Conservation (phyloP, 2,797 vertebrate species). For the Dendrocincla fuliginosa region DNA sequence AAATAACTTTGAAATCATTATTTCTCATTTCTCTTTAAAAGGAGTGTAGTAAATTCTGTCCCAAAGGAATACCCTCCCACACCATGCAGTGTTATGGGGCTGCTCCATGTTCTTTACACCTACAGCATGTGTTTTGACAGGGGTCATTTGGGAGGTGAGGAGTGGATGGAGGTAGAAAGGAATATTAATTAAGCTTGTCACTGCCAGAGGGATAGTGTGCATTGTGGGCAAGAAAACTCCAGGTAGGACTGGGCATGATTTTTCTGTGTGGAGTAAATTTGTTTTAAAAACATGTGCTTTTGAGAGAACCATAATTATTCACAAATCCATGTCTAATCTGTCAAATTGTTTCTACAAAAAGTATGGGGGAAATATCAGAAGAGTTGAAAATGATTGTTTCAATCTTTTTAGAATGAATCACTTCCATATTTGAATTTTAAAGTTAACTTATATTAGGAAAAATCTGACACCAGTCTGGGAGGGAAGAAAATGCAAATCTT, state of each 20-base stretch:
- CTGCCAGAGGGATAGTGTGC: background rate
- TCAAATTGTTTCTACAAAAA: background rate
- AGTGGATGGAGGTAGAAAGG: background rate
- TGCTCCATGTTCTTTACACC: background rate
- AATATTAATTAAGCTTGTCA: constrained; percentile 44
- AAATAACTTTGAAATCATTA: background rate
- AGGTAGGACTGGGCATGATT: background rate
- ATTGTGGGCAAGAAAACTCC: background rate
- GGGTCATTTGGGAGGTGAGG: background rate
- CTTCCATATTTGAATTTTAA: background rate
- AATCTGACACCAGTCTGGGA: background rate
- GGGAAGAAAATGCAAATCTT: background rate
- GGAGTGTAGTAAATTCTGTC: background rate
- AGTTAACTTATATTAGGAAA: background rate
- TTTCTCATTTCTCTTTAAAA: background rate
- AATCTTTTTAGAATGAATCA: background rate
- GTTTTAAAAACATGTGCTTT: background rate
- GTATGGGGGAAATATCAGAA: background rate
- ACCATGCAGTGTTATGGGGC: background rate
- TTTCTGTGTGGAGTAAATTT: background rate
- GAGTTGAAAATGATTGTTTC: background rate
- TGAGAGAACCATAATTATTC: background rate
- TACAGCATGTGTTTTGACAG: constrained; percentile 17
- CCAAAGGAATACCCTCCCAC: background rate
- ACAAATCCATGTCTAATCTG: background rate